Base-by-base conservation (phyloP, 30 jellyfish, hydroid and myxozoan species). In the Cassiopea xamachana region DNA sequence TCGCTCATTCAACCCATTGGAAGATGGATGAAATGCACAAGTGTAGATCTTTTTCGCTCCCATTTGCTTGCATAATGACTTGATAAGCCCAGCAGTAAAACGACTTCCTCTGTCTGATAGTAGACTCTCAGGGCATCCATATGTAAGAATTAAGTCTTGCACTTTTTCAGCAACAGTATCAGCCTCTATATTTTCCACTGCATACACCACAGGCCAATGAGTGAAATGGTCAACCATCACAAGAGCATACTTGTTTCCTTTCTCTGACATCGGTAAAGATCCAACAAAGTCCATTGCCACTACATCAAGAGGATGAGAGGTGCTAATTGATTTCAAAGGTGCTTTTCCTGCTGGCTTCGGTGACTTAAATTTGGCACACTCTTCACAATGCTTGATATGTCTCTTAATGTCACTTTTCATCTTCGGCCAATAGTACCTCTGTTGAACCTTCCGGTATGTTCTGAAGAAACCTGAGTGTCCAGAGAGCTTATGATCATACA, bases 271-370 rank as follows among this genome's bases (percentile, higher is more conserved):
- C 19, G 94, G 94, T 48, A 75, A 59, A 18, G 94, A 84, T 18
- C 90, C 94, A 2, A 87, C 84, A 1, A 87, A 87, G 77, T 77
- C 90, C 94, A 87, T 87, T 43, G 94, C 94, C n/a, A 75, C 94
- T 69, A 87, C 77, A 1, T 87, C 84, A 15, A 75, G 73, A 13
- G 89, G 90, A 55, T 74, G 43, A 17, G 46, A 15, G 14, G 93
- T 86, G 7, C 16, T 46, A 47, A 87, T 87, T 67, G 90, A 87
- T 62, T 87, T 87, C 90, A 87, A 7, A 9, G 94, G 94, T 43
- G 94, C 75, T 67, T 87, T 87, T 43, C 51, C 55, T 7, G 94
- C 89, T 39, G 94, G 89, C 49, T 76, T 77, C 59, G 89, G 51
- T 43, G 94, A 87, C 74, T 59, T 60, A 84, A 87, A 75, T 69